Percentiles rank a stretch among this genome's conserved stretches.
Conservation (phyloP, 2,797 vertebrate genomes). For the Gadopsis marmoratus region DNA sequence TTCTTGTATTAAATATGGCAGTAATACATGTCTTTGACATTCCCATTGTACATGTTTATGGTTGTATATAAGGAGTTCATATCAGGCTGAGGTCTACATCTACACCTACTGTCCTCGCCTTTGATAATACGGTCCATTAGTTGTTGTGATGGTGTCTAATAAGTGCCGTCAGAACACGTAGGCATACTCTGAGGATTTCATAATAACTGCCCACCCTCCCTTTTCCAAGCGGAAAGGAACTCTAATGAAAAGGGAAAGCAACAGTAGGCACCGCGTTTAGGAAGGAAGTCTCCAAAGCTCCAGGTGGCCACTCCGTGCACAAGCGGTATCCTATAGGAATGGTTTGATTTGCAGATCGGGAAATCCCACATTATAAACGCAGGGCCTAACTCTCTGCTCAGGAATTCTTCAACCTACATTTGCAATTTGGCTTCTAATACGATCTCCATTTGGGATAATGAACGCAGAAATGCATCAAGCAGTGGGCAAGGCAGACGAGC, state of each 20-base stretch:
- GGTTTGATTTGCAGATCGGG: background rate
- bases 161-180: background rate
- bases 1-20: background rate
- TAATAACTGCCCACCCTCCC: background rate
- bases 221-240: slow-evolving; percentile 4
- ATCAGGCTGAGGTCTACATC: background rate
- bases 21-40: background rate
- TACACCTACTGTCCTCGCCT: background rate
- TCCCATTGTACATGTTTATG: background rate
- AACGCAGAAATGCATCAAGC: background rate
- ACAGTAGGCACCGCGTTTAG: slow-evolving; percentile 16
- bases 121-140: background rate
- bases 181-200: slow-evolving; percentile 7
- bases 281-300: background rate
- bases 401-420: background rate
- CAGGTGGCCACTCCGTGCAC: background rate
- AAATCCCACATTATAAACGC: background rate
- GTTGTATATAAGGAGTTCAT: background rate
- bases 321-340: background rate
- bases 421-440: background rate
- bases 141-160: slow-evolving; percentile 2
- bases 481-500: background rate
- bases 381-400: background rate
- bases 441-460: background rate
- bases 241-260: slow-evolving; percentile 7